Evolutionary conservation across 53 echinoderm and acorn worm species (phyloP), one percentile per base, ranked within the genome.

Genomic region (Actinopyga echinites): DNA sequence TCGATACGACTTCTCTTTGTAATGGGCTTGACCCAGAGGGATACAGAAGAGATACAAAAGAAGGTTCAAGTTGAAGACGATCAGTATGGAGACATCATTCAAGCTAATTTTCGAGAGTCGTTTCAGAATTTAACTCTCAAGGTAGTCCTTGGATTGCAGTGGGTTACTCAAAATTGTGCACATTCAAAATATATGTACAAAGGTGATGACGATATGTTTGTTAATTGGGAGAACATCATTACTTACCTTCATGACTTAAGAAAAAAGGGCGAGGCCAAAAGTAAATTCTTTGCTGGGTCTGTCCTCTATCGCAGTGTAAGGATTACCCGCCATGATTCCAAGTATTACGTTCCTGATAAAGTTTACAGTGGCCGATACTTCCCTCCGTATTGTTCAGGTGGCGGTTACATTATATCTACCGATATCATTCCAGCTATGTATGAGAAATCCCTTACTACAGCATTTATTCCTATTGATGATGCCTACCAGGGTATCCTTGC

Each of bases 131-230:
- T 96, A 21, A 92, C 92, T 0, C 57, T 96, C 53, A 96, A 96
- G 55, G 93, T 91, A 17, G 88, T 94, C 74, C 35, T 92, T 43
- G 97, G 94, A 0, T 83, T 94, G 25, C 83, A 86, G 38, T 96
- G 97, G 97, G 88, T 93, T 6, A 79, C 88, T 1, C 43, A 86
- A 11, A 85, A 92, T 57, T 96, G 97, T 52, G 30, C 40, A 10
- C 93, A 96, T 52, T 92, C 93, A 26, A 83, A 62, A 30, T 94
- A 90, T 84, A 63, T 96, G 73, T 93, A 93, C 75, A 96, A 96
- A 84, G 93, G 93, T 2, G 97, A 96, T 82, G 97, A 96, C 54
- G 97, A 96, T 62, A 93, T 96, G 93, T 96, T 96, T 26, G 97
- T 96, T 36, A 96, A 96, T 61, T 94, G 91, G 82, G 63, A 92